Percentiles rank a stretch among this genome's conserved stretches.
Conservation (phyloP, 2,888 invertebrate species). For the Heliconius aoede region DNA sequence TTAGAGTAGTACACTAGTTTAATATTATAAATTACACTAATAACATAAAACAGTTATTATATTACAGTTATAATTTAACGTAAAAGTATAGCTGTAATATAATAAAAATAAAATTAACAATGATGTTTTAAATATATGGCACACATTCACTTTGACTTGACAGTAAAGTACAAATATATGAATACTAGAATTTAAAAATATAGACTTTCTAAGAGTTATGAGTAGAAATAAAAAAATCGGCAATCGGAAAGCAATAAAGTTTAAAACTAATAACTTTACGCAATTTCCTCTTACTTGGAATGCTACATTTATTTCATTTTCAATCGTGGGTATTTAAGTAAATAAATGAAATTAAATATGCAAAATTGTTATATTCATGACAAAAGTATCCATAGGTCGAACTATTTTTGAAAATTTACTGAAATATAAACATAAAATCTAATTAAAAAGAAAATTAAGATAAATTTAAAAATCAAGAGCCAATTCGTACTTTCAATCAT, state of each 20-base stretch:
- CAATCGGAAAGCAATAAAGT: not conserved
- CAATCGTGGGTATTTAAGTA: not conserved
- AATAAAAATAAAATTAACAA: too few species aligned
- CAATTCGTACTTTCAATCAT: too few species aligned
- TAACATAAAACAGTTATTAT: not conserved
- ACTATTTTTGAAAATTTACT: too few species aligned
- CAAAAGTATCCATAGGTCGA: too few species aligned
- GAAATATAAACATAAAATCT: too few species aligned
- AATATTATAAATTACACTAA: not conserved
- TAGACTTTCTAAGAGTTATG: not conserved
- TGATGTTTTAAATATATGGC: too few species aligned
- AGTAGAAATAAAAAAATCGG: not conserved
- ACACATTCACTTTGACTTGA: not conserved
- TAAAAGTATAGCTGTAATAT: too few species aligned
- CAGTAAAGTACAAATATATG: not conserved
- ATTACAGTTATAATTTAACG: too few species aligned
- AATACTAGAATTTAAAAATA: not conserved
- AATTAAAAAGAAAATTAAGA: too few species aligned
- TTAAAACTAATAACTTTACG: not conserved
- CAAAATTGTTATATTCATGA: too few species aligned
- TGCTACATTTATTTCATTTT: not conserved
- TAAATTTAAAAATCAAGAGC: too few species aligned
- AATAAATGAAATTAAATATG: too few species aligned
- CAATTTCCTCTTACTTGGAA: not conserved
- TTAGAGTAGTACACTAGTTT: not conserved